Evolutionary conservation across 2,797 vertebrate genomes (phyloP).

Genomic region (Gorsachius magnificus): DNA sequence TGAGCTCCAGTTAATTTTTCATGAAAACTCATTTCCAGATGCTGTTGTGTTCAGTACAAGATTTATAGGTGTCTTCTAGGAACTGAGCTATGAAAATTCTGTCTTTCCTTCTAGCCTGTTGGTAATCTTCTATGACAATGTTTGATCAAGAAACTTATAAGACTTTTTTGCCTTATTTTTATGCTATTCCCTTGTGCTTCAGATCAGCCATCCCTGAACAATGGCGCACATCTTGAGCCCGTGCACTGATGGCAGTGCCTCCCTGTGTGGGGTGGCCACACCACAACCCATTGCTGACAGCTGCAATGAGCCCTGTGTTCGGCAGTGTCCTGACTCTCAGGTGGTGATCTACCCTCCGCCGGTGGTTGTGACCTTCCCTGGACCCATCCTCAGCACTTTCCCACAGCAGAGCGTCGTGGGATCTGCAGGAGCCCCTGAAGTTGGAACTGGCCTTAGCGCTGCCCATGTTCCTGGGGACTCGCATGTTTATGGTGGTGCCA

Average conservation of each 20-base stretch:
- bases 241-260: not conserved
- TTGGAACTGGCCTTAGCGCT: not conserved
- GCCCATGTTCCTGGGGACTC: not conserved
- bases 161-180: not conserved
- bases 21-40: not conserved
- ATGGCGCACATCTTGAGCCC: not conserved
- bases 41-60: fast-evolving
- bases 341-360: slow-evolving; percentile 57
- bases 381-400: slow-evolving; percentile 60
- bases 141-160: fast-evolving
- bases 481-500: not conserved
- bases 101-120: not conserved
- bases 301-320: slow-evolving; percentile 47
- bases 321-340: slow-evolving; percentile 41
- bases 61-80: fast-evolving
- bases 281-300: slow-evolving; percentile 36
- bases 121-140: fast-evolving
- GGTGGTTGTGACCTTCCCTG: slow-evolving; percentile 32
- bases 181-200: not conserved
- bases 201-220: not conserved
- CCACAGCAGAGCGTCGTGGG: slow-evolving; percentile 35
- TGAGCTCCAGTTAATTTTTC: not conserved
- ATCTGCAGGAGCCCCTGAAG: not conserved
- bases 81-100: not conserved
- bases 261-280: not conserved